Conservation (phyloP, 2,797 vertebrate species). For the Microctenopoma stevenorrisi region DNA sequence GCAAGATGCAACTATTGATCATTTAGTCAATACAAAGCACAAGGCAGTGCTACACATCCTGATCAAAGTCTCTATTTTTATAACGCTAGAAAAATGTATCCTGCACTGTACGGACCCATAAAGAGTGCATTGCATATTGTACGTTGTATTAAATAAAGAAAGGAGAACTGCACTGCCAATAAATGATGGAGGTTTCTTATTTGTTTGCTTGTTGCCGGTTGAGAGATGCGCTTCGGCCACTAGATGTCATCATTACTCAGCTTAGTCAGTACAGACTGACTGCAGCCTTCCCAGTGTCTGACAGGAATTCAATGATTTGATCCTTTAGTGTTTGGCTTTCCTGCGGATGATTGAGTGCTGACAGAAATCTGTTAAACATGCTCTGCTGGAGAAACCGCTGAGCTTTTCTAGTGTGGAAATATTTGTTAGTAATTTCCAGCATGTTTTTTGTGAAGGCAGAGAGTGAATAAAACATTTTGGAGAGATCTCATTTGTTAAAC, state of each 20-base stretch:
- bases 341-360: not conserved
- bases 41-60: not conserved
- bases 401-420: not conserved
- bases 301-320: not conserved
- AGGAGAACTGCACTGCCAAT: conserved; percentile 43
- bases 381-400: not conserved
- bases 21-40: not conserved
- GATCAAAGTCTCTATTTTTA: not conserved
- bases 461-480: conserved; percentile 16
- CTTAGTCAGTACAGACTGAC: not conserved
- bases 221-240: conserved; percentile 24
- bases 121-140: not conserved
- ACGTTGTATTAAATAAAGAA: not conserved
- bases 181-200: conserved; percentile 20
- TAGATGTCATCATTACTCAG: conserved; percentile 43
- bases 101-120: not conserved
- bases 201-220: not conserved
- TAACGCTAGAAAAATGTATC: not conserved
- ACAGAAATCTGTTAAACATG: conserved; percentile 11
- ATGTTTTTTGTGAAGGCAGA: not conserved
- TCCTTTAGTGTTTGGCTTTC: not conserved
- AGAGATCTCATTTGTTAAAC: conserved; percentile 26
- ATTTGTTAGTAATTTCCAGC: not conserved
- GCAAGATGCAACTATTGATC: conserved; percentile 5
- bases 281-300: not conserved